Evolutionary conservation across 2,113 vertebrate genomes (phyloP).

Genomic region (Pomatostomus ruficeps): DNA sequence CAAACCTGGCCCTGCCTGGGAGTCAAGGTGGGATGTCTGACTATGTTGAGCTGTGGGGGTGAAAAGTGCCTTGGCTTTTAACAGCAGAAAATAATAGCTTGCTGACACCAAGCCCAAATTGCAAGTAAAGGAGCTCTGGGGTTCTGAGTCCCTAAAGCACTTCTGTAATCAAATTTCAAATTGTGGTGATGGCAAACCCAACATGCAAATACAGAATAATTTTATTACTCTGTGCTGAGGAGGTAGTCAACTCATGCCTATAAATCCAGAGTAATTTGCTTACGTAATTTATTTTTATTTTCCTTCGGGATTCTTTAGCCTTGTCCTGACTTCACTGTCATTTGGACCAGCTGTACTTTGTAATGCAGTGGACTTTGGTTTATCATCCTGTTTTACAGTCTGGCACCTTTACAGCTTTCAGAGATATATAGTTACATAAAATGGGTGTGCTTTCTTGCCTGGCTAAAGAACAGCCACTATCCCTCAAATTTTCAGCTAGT

Average conservation of each 20-base stretch:
- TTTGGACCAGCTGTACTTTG: not conserved
- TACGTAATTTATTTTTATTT: not conserved
- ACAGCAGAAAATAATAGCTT: not conserved
- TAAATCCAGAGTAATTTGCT: not conserved
- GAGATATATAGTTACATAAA: not conserved
- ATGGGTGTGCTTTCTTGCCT: not conserved
- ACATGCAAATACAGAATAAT: not conserved
- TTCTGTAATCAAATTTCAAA: not conserved
- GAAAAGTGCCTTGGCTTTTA: not conserved
- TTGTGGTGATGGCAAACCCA: not conserved
- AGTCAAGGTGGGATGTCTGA: not conserved
- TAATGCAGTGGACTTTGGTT: not conserved
- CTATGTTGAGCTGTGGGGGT: accelerated
- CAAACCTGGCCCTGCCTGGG: not conserved
- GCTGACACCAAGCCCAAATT: not conserved
- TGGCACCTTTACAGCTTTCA: not conserved
- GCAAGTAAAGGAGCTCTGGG: not conserved
- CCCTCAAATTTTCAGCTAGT: not conserved
- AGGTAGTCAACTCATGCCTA: not conserved
- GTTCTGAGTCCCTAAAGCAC: not conserved
- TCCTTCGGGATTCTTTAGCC: not conserved
- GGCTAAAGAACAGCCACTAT: not conserved
- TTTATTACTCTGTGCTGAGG: not conserved
- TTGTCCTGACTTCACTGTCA: not conserved
- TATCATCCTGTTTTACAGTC: not conserved